Conservation (phyloP, 2,797 vertebrate species). For the Esox masquinongy region DNA sequence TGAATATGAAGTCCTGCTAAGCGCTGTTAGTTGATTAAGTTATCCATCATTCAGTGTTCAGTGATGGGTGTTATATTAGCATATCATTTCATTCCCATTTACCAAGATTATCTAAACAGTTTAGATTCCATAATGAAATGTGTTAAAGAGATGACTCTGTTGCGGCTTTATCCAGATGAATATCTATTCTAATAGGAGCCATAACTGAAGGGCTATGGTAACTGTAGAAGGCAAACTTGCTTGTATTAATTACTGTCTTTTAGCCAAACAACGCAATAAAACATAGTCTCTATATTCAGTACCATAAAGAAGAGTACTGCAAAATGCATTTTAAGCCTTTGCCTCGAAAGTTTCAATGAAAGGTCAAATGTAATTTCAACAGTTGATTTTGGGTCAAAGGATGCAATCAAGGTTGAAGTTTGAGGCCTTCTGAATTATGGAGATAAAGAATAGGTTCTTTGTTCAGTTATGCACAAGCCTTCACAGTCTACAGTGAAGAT, state of each 20-base stretch:
- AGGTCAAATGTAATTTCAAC: constrained; percentile 17
- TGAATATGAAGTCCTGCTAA: constrained; percentile 30
- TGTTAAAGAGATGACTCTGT: constrained; percentile 17
- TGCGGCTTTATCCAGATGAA: constrained; percentile 47
- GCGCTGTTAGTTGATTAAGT: constrained; percentile 21
- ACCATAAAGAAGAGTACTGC: background rate
- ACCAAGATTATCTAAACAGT: constrained; percentile 21
- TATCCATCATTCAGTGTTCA: constrained; percentile 3
- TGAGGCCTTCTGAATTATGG: constrained; percentile 21
- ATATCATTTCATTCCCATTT: constrained; percentile 29
- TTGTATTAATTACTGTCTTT: constrained; percentile 7
- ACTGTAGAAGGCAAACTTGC: background rate
- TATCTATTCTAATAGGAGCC: background rate
- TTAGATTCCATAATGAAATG: constrained; percentile 27
- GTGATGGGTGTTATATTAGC: constrained; percentile 21
- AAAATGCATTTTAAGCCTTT: background rate
- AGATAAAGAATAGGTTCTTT: constrained; percentile 27
- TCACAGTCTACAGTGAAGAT: constrained; percentile 36
- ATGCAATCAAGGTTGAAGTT: constrained; percentile 38
- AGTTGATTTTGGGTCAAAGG: constrained; percentile 43
- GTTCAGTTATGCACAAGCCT: constrained; percentile 33
- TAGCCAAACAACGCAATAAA: background rate
- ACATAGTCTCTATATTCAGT: background rate
- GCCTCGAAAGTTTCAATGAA: background rate
- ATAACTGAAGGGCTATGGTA: constrained; percentile 3